phyloP scores from a whole-genome alignment of 2,113 vertebrate genomes.

The Apteryx owenii region DNA sequence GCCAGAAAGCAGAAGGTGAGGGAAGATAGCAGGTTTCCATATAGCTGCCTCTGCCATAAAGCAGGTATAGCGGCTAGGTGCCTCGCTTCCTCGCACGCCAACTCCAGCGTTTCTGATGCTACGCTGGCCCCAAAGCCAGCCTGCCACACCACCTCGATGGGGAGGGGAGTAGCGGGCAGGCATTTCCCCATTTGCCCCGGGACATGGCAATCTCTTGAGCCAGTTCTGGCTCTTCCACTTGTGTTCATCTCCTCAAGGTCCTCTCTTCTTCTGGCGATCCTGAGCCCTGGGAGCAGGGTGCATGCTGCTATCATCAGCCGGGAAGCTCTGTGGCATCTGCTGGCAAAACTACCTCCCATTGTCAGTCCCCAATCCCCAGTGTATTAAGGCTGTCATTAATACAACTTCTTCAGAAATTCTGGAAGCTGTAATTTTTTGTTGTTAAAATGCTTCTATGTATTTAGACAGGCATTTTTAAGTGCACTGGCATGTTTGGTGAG shows the following conservation, averaged over 20 bases:
- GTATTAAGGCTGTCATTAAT: neutral
- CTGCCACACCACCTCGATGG: neutral
- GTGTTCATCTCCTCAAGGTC: neutral
- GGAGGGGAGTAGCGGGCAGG: neutral
- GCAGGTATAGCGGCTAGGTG: neutral
- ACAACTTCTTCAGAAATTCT: neutral
- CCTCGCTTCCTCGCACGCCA: neutral
- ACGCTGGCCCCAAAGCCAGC: neutral
- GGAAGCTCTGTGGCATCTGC: neutral
- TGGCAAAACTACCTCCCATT: neutral
- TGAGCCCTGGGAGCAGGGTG: neutral
- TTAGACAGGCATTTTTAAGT: neutral
- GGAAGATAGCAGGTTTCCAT: neutral
- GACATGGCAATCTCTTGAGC: neutral
- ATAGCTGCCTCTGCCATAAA: neutral
- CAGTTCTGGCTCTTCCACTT: neutral
- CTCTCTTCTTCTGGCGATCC: neutral
- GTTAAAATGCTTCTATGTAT: neutral
- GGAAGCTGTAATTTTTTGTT: neutral
- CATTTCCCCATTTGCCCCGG: neutral
- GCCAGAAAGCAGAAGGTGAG: neutral
- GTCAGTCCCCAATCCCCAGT: neutral
- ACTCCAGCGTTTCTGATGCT: neutral
- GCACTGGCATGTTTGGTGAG: neutral
- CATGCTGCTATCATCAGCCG: neutral